Evolutionary conservation across 1,140 invertebrate genomes (phyloP), one percentile per base, ranked within the genome.

Genomic region (Heliconius nattereri): DNA sequence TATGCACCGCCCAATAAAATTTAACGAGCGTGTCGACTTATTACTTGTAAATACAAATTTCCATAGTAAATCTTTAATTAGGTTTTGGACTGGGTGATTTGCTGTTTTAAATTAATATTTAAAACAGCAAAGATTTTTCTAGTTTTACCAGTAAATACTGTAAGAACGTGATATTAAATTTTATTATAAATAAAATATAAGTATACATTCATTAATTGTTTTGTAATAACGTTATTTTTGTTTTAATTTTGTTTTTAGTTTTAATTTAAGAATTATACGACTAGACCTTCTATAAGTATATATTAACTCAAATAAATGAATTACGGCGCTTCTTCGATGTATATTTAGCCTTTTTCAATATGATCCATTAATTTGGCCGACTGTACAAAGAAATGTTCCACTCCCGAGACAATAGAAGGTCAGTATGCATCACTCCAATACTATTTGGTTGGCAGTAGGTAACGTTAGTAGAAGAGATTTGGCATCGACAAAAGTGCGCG

Each of bases 381-480:
- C 9, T 79, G 78, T 76, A 79, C 79, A 82, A 83, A 87, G 89
- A 87, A 89, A 88, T 84, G 84, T 85, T 84, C 84, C 82, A 85
- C 72, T 86, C 79, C 80, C 81, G 78, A 84, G 74, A 79, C 78
- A 79, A 79, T 79, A 79, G 78, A 79, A 79, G 78, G 91, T 90
- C 90, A 86, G 82, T 83, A 85, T 90, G 89, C 90, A 89, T 91
- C 89, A 90, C 86, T 85, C 82, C 85, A 83, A 86, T 90, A 91
- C 87, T 90, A 92, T 89, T 87, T 84, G 87, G 81, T 90, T 91
- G 90, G 89, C 91, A 91, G 83, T 88, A 3, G 40, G 13, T 45
- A 84, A 79, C 78, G 87, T 86, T 87, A 85, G 84, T 82, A 82
- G 84, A 73, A 78, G 79, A 81, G 85, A 89, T 85, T 91, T 92